Evolutionary conservation across 2,797 vertebrate genomes (phyloP).

Genomic region (Tolypeutes matacus): DNA sequence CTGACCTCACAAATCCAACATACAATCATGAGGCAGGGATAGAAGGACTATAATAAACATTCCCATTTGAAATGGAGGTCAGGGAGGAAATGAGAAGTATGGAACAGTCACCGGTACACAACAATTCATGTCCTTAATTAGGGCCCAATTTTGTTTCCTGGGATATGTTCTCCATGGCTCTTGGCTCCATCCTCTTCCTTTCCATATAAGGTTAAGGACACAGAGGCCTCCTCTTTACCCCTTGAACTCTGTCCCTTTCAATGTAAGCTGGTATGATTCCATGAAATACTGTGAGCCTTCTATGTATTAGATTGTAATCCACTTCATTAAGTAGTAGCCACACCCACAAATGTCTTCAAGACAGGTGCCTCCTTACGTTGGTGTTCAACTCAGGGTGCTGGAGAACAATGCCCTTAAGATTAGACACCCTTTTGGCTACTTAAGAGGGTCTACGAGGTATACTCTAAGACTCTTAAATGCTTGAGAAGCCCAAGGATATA

Average conservation of each 20-base stretch:
- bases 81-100: not conserved
- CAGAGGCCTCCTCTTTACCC: not conserved
- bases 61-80: not conserved
- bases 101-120: not conserved
- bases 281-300: not conserved
- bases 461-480: not conserved
- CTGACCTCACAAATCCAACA: not conserved
- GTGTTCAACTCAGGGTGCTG: not conserved
- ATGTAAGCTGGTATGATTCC: not conserved
- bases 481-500: not conserved
- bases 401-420: not conserved
- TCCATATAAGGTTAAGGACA: not conserved
- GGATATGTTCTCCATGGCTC: not conserved
- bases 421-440: not conserved
- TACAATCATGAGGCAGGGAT: not conserved
- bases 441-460: not conserved
- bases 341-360: not conserved
- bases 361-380: not conserved
- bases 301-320: not conserved
- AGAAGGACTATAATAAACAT: not conserved
- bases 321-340: not conserved
- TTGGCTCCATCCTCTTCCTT: not conserved
- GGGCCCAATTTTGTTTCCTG: not conserved
- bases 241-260: conserved; percentile 4
- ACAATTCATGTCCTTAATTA: not conserved